These are phyloP conservation scores for Ploceus nigricollis DNA, from an alignment of 2,113 vertebrate genomes.

Conservation along the genomic window DNA sequence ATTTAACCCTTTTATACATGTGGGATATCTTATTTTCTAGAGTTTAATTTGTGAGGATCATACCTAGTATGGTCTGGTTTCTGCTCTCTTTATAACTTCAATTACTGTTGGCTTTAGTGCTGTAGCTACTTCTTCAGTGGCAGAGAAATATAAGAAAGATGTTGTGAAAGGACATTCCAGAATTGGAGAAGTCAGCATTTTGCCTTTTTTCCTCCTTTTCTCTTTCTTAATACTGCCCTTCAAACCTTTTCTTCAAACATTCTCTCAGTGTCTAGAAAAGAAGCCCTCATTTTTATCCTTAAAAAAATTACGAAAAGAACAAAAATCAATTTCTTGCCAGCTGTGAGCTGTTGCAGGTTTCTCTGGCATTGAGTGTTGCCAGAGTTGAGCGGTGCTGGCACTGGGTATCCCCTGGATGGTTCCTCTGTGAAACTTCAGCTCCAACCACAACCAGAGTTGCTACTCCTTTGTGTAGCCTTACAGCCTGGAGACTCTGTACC, in stretches of 20 bases:
- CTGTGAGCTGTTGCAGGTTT: accelerated
- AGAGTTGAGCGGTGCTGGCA: accelerated
- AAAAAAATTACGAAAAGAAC: background rate
- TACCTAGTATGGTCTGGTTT: background rate
- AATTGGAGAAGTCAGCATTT: background rate
- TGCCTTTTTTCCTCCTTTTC: background rate
- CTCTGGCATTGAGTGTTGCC: accelerated
- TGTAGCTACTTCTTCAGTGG: background rate
- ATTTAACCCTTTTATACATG: background rate
- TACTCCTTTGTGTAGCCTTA: background rate
- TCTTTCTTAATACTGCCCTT: background rate
- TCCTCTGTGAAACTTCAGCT: background rate
- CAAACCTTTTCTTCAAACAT: background rate
- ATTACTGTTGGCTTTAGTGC: background rate
- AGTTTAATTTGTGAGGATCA: background rate
- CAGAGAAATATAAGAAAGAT: background rate
- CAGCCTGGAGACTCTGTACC: background rate
- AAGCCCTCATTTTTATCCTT: background rate
- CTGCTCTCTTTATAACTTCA: background rate
- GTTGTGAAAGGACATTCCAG: background rate
- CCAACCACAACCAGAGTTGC: background rate
- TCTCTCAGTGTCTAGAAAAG: background rate
- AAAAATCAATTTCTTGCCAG: background rate
- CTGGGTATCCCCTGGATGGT: background rate
- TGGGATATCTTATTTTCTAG: background rate